phyloP scores from a whole-genome alignment of 1,140 invertebrate genomes.

The Brachionus calyciflorus region DNA sequence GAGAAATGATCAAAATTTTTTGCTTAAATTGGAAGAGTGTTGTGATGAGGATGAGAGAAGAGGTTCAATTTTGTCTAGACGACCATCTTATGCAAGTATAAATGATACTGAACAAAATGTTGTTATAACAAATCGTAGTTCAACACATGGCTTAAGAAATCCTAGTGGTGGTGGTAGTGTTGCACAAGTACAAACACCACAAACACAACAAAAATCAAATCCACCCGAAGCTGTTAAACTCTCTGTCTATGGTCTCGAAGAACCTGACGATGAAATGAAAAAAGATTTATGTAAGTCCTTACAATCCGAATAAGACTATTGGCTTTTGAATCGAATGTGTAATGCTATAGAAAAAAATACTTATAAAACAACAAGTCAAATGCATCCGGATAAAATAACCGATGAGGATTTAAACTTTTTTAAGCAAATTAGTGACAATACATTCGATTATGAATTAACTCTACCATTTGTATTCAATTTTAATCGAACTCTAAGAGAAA shows the following conservation, averaged over 20 bases:
- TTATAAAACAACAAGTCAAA: conserved; percentile 34
- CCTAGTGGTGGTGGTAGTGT: not conserved
- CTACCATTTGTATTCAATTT: conserved; percentile 45
- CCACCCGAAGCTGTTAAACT: conserved; percentile 8
- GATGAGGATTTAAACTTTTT: conserved; percentile 40
- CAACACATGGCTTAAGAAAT: not conserved
- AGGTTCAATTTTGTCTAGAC: not conserved
- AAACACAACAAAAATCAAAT: not conserved
- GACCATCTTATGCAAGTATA: conserved; percentile 10
- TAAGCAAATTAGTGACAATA: conserved; percentile 22
- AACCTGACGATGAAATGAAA: conserved; percentile 43
- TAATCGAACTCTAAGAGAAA: conserved; percentile 40
- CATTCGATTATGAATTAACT: conserved; percentile 1
- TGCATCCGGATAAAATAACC: conserved; percentile 37
- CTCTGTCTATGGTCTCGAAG: conserved; percentile 1
- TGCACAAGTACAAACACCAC: not conserved
- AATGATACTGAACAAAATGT: not conserved
- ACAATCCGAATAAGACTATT: conserved; percentile 44
- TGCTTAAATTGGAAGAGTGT: conserved; percentile 19
- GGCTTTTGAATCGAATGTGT: conserved; percentile 11
- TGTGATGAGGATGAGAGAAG: conserved; percentile 13
- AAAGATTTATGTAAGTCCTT: conserved; percentile 34
- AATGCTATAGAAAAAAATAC: conserved; percentile 40
- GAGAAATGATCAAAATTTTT: conserved; percentile 2
- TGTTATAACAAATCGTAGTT: not conserved